Evolutionary conservation across 2,113 vertebrate genomes (phyloP), one percentile per base, ranked within the genome.

Genomic region (Marcusenius ussheri): DNA sequence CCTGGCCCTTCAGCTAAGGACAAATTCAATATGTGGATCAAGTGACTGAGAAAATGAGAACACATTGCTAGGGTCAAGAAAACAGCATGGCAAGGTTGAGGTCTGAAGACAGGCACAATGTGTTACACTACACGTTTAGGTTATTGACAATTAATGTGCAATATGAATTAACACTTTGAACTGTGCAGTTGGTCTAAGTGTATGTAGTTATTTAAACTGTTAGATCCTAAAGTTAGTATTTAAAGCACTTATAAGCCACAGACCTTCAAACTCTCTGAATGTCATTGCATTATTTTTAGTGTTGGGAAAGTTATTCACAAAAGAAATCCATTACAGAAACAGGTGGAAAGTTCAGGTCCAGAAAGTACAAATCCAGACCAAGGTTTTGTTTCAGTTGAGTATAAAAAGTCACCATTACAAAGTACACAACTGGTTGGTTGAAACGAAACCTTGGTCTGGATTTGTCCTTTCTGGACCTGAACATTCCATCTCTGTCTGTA

Each of bases 141-240:
- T 50, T 87, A 35, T 39, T 39, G 47, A 31, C 21, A 24, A 56
- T 51, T 53, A 35, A 87, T 31, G 85, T 87, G 85, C 85, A 87
- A 87, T 87, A 53, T 53, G 50, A 87, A 51, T 84, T 84, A 53
- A 51, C 27, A 39, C 50, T 47, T 53, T 87, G n/a, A 87, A 87
- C n/a, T 49, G 46, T 87, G 50, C 49, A 51, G 50, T 87, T n/a
- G 21, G 7, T 46, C 8, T 84, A 84, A 53, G 85, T 56, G 13
- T 53, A 53, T 27, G 50, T 53, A 53, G 49, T 87, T 87, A 87
- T 51, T 53, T 53, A 35, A 35, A 56, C 11, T 53, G 74, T 35
- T 80, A 80, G 35, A 56, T 19, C 10, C 85, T 53, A 21, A 47
- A 53, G n/a, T 56, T 87, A 24, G 27, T 50, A 27, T 31, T 31